Evolutionary conservation across 1,140 invertebrate species (phyloP).

Genomic region (Procambarus clarkii): DNA sequence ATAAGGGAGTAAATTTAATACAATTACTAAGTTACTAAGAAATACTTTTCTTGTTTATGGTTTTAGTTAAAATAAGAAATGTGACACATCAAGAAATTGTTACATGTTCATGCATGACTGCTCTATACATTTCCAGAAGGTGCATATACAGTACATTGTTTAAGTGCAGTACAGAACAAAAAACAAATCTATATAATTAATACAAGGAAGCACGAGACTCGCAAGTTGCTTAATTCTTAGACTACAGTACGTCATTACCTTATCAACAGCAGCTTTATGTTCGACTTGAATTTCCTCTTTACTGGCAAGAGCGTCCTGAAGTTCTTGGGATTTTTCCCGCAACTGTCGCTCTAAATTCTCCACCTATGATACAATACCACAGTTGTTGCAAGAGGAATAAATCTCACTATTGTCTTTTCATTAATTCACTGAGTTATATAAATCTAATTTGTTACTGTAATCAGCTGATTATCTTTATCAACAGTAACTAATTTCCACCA

Average conservation of each 20-base stretch:
- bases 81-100: neutral
- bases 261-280: slow-evolving; percentile 46
- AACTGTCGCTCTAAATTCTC: slow-evolving; percentile 66
- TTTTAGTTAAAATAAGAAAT: neutral
- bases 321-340: slow-evolving; percentile 48
- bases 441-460: neutral
- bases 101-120: slow-evolving; percentile 47
- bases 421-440: neutral
- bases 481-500: neutral
- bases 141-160: neutral
- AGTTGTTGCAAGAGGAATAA: slow-evolving; percentile 1
- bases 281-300: slow-evolving; percentile 50
- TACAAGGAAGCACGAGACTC: neutral
- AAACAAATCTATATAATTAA: neutral
- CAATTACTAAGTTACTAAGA: no score
- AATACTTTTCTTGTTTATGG: no score
- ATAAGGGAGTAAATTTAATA: no score
- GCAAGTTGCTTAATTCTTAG: neutral
- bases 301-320: slow-evolving; percentile 38
- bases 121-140: neutral
- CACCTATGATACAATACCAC: slow-evolving; percentile 37
- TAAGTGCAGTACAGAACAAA: slow-evolving; percentile 5
- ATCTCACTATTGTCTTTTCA: neutral
- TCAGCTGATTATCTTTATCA: neutral
- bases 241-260: slow-evolving; percentile 30